Conservation (phyloP, 2,113 vertebrate species). For the Triplophysa rosa region DNA sequence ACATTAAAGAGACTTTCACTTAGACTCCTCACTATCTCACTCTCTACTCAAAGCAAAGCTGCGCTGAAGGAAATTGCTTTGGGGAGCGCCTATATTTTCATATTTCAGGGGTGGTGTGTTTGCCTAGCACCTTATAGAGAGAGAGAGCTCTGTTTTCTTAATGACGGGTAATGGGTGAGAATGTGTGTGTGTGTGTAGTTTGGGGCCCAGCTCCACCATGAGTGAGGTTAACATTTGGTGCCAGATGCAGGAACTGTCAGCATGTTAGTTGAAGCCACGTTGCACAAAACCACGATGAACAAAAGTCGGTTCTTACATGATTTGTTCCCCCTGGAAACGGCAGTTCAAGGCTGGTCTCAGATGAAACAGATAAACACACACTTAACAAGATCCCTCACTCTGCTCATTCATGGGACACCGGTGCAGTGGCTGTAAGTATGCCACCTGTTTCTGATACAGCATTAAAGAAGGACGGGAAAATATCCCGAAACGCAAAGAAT, state of each 20-base stretch:
- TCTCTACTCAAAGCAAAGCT: conserved; percentile 38
- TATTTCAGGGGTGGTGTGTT: conserved; percentile 62
- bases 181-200: conserved; percentile 26
- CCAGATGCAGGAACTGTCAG: conserved; percentile 56
- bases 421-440: conserved; percentile 5
- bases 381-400: conserved; percentile 31
- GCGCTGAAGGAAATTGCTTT: conserved; percentile 57
- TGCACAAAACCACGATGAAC: conserved; percentile 41
- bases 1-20: conserved; percentile 7
- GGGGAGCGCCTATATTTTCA: conserved; percentile 60
- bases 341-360: conserved; percentile 38
- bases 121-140: conserved; percentile 70
- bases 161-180: conserved; percentile 63
- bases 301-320: conserved; percentile 52
- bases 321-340: conserved; percentile 30
- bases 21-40: conserved; percentile 7
- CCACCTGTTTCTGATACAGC: conserved; percentile 49
- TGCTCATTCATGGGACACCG: conserved; percentile 34
- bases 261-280: conserved; percentile 42
- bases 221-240: conserved; percentile 50
- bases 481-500: conserved; percentile 6
- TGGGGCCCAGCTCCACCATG: conserved; percentile 29
- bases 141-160: conserved; percentile 62
- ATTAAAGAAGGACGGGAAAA: neutral
- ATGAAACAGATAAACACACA: conserved; percentile 41